Conservation (phyloP, 2,888 invertebrate species). For the Melieria picta region DNA sequence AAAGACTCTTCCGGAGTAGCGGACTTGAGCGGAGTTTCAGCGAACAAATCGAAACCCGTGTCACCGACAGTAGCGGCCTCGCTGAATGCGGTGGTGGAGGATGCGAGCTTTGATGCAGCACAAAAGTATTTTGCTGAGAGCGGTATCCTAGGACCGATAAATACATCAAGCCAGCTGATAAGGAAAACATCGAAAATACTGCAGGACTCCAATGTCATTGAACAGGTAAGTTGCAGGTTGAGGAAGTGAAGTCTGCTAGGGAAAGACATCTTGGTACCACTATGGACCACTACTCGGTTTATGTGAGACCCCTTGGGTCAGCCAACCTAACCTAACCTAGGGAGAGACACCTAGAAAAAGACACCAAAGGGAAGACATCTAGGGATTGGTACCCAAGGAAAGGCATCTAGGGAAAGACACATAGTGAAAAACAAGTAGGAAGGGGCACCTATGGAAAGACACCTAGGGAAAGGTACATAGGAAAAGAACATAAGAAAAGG, state of each 20-base stretch:
- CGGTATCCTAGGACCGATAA: constrained; percentile 56
- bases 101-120: constrained; percentile 50
- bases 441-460: too few species aligned
- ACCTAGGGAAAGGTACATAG: too few species aligned
- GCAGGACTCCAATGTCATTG: constrained; percentile 53
- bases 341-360: too few species aligned
- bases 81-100: constrained; percentile 30
- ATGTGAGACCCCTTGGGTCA: too few species aligned
- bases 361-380: too few species aligned
- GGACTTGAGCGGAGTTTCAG: constrained; percentile 4
- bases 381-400: too few species aligned
- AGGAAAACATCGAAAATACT: constrained; percentile 56
- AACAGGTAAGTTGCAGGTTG: constrained; percentile 48
- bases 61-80: constrained; percentile 29
- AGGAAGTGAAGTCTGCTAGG: neutral
- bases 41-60: neutral
- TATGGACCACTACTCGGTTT: too few species aligned
- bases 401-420: too few species aligned
- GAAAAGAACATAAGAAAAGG: too few species aligned
- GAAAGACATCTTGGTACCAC: too few species aligned
- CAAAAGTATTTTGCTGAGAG: constrained; percentile 56
- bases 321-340: too few species aligned
- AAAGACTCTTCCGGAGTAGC: neutral
- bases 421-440: too few species aligned
- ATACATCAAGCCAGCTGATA: constrained; percentile 46